Base-by-base conservation (phyloP, 2,797 vertebrate genomes). In the Lophius americanus region DNA sequence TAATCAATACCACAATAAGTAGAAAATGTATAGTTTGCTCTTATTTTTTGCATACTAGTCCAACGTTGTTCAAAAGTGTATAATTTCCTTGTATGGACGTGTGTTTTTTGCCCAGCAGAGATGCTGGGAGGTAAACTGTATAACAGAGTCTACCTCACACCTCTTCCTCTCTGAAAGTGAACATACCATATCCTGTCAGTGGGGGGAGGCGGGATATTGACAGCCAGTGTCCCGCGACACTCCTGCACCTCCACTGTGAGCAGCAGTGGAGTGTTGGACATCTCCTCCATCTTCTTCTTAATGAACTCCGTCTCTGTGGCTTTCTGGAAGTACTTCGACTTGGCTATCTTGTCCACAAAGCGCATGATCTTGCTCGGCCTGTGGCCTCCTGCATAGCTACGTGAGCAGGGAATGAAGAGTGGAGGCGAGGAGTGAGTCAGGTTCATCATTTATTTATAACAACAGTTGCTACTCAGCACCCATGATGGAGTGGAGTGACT, bases 241-340 rank as follows among this genome's bases (percentile, higher is more conserved):
- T 99, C 98, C 49, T 99, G 98, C 36, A 99, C 96, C 91, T 99
- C 97, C 75, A 99, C 98, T 0, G 97, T 99, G 66, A 99, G 95
- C 87, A 99, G 92, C 85, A 99, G 88, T 1, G 98, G 98, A 2
- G 98, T 99, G 78, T 99, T 99, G 43, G 98, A 98, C 73, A 99
- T 96, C 87, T 99, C 98, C 88, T 99, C 98, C 58, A 99, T 99
- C 88, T 99, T 99, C 92, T 99, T 99, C 91, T 98, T 99, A 72
- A 99, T 99, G 78, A 99, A 99, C 81, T 99, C 98, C 0, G 97
- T 99, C 92, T 99, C 98, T 0, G 98, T 98, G 81, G 98, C 98
- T 88, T 97, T 99, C 91, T 99, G 98, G 79, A 99, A 99, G 86
- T 99, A 99, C 87, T 98, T 98, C 6, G 98, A 99, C 89, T 99